Conservation (phyloP, 64 coral and sea anemone species). For the Pocillopora damicornis region DNA sequence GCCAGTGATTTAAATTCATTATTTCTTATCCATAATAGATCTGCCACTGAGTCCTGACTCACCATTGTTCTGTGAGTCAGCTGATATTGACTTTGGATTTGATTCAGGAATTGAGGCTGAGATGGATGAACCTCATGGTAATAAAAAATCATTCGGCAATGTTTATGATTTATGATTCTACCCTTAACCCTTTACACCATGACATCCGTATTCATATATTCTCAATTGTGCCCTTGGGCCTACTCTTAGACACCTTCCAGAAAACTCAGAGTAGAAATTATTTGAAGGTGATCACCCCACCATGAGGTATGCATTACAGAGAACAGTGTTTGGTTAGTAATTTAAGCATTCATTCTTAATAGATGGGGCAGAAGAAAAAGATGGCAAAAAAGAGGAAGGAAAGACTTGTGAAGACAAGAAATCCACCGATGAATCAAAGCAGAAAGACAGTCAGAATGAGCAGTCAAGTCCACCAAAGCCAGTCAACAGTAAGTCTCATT, state of each 20-base stretch:
- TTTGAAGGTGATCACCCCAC: no score
- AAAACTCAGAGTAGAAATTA: no score
- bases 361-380: conserved; percentile 26
- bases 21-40: neutral
- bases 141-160: neutral
- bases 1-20: neutral
- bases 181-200: no score
- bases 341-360: neutral
- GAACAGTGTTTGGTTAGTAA: no score
- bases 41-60: conserved; percentile 6
- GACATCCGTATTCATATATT: no score
- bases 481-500: conserved; percentile 20
- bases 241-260: no score
- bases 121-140: conserved; percentile 81
- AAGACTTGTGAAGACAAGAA: conserved; percentile 13
- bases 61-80: neutral
- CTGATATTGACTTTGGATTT: conserved; percentile 74
- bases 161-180: no score
- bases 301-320: no score
- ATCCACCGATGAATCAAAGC: neutral
- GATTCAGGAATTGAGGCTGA: conserved; percentile 93
- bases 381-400: conserved; percentile 23
- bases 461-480: conserved; percentile 16
- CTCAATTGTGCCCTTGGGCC: no score
- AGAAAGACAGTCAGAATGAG: neutral